Conservation (phyloP, 2,113 vertebrate species). For the Falcunculus frontatus region DNA sequence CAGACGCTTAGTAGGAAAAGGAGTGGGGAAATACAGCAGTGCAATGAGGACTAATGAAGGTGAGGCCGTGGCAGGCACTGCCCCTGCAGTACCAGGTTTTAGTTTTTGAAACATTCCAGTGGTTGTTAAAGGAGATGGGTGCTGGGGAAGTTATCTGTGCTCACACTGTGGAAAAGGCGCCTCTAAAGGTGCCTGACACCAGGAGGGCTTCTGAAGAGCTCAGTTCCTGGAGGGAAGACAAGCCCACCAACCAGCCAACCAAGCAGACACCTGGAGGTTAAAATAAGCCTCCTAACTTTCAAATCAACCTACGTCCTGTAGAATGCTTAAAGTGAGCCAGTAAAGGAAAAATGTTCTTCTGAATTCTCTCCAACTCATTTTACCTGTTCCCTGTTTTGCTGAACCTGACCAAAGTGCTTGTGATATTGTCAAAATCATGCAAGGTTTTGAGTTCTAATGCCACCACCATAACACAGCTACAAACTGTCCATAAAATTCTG, state of each 20-base stretch:
- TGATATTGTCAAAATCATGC: not conserved
- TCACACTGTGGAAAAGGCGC: not conserved
- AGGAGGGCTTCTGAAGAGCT: not conserved
- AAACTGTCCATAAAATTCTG: not conserved
- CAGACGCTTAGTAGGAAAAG: too few relatives aligned
- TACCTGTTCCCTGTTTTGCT: not conserved
- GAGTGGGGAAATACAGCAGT: too few relatives aligned
- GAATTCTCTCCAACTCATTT: not conserved
- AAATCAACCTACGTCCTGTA: not conserved
- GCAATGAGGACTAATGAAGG: not conserved
- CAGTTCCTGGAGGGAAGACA: not conserved
- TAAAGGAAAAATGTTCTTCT: not conserved
- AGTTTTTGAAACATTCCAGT: not conserved
- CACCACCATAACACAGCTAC: not conserved
- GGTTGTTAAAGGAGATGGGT: not conserved
- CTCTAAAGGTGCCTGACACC: not conserved
- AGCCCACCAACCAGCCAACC: not conserved
- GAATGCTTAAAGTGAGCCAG: not conserved
- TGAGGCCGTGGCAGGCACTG: not conserved
- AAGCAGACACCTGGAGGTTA: accelerated
- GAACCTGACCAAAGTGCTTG: not conserved
- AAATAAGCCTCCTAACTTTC: not conserved
- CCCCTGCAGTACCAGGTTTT: not conserved
- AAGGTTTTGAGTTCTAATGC: not conserved
- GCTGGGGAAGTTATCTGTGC: not conserved